phyloP scores from a whole-genome alignment of 2,797 vertebrate species.

The Philypnodon macrostomus region DNA sequence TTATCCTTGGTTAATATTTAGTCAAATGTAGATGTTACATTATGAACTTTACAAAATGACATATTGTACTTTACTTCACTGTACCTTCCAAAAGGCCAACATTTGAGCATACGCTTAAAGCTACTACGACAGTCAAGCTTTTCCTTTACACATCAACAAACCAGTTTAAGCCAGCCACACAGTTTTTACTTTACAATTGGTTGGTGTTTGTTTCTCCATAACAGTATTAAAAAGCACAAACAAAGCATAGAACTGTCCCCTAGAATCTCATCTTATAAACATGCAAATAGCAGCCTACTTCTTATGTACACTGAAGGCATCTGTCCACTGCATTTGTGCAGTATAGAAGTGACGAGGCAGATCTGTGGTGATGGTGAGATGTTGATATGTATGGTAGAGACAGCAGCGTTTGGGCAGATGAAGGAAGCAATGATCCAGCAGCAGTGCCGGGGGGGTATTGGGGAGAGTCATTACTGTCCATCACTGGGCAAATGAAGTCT shows the following conservation, averaged over 20 bases:
- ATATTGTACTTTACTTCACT: too few species aligned
- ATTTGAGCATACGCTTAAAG: too few species aligned
- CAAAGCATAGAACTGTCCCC: neutral
- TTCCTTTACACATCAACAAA: too few species aligned
- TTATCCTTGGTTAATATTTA: too few species aligned
- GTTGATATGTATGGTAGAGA: constrained; percentile 22
- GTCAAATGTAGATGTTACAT: too few species aligned
- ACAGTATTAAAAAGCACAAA: too few species aligned
- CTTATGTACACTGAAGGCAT: neutral
- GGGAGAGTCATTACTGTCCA: constrained; percentile 61
- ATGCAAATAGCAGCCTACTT: neutral
- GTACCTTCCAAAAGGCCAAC: too few species aligned
- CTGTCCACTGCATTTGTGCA: neutral
- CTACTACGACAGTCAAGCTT: too few species aligned
- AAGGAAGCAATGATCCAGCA: constrained; percentile 36
- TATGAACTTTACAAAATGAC: too few species aligned
- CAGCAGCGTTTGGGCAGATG: constrained; percentile 25
- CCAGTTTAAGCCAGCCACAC: too few species aligned
- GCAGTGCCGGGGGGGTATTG: constrained; percentile 31
- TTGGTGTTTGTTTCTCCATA: too few species aligned
- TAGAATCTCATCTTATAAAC: constrained; percentile 13
- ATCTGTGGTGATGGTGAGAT: constrained; percentile 32
- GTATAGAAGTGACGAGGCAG: constrained; percentile 27
- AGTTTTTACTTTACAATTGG: too few species aligned
- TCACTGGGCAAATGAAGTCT: constrained; percentile 56